Evolutionary conservation across 2,113 vertebrate genomes (phyloP).

Genomic region (Gobiocypris rarus): DNA sequence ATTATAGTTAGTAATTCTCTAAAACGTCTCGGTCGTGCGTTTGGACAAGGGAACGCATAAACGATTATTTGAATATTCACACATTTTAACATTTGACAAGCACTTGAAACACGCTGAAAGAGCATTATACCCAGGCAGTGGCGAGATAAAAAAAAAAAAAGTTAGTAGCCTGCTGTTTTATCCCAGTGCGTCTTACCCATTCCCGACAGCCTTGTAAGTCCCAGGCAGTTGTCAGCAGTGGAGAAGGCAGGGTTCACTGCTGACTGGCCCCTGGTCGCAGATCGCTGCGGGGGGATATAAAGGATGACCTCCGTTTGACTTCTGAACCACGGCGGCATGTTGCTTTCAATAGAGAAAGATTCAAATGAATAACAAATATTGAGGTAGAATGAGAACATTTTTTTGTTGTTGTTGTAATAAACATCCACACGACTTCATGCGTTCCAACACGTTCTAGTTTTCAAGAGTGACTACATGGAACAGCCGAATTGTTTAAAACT

Average conservation of each 20-base stretch:
- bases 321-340: conserved; percentile 68
- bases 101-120: conserved; percentile 4
- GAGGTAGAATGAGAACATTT: conserved; percentile 1
- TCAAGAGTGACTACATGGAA: background rate
- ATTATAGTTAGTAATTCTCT: background rate
- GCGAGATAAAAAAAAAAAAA: conserved; percentile 11
- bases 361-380: conserved; percentile 45
- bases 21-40: background rate
- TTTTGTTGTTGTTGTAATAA: background rate
- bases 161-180: conserved; percentile 19
- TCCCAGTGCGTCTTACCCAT: conserved; percentile 17
- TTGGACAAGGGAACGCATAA: background rate
- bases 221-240: conserved; percentile 43
- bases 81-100: background rate
- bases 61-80: conserved; percentile 13
- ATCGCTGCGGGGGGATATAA: conserved; percentile 67
- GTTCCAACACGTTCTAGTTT: background rate
- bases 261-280: conserved; percentile 60
- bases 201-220: conserved; percentile 32
- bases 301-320: conserved; percentile 84
- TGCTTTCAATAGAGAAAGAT: conserved; percentile 54
- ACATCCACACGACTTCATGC: background rate
- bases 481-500: background rate
- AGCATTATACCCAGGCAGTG: conserved; percentile 9
- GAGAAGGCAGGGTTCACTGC: conserved; percentile 59